Percentiles rank a stretch among this genome's conserved stretches.
Conservation (phyloP, 2,113 vertebrate genomes). For the Pomatorhinus ruficollis region DNA sequence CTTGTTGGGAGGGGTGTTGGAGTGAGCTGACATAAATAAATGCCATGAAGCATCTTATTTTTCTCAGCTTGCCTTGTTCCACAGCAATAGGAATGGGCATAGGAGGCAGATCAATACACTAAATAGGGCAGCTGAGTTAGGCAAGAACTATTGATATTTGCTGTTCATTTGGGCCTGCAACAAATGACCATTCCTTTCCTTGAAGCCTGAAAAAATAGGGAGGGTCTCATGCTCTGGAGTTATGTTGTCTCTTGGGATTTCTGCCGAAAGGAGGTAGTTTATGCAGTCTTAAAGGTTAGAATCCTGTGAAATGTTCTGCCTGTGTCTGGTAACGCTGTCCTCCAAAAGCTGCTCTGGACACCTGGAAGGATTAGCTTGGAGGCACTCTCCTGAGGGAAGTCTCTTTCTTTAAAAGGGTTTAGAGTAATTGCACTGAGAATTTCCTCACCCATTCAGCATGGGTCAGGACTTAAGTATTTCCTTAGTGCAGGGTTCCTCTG, state of each 20-base stretch:
- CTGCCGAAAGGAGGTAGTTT: neutral
- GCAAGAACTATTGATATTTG: constrained; percentile 33
- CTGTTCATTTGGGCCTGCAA: neutral
- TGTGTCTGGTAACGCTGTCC: neutral
- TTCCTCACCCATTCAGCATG: neutral
- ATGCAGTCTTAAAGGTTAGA: neutral
- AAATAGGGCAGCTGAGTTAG: constrained; percentile 4
- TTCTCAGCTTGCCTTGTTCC: neutral
- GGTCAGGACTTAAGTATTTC: neutral
- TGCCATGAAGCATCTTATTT: neutral
- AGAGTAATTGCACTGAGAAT: neutral
- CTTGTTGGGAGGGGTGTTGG: neutral
- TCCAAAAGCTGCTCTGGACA: neutral
- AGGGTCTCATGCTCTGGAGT: neutral
- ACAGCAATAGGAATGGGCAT: neutral
- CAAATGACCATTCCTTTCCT: neutral
- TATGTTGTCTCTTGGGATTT: neutral
- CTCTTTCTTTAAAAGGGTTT: neutral
- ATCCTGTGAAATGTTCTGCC: neutral
- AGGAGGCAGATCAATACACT: neutral
- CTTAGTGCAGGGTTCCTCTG: neutral
- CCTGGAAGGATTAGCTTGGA: neutral
- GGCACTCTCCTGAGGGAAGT: neutral
- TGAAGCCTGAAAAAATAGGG: neutral
- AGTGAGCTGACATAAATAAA: neutral